Base-by-base conservation (phyloP, 1,140 invertebrate genomes). In the Hormaphis cornu region DNA sequence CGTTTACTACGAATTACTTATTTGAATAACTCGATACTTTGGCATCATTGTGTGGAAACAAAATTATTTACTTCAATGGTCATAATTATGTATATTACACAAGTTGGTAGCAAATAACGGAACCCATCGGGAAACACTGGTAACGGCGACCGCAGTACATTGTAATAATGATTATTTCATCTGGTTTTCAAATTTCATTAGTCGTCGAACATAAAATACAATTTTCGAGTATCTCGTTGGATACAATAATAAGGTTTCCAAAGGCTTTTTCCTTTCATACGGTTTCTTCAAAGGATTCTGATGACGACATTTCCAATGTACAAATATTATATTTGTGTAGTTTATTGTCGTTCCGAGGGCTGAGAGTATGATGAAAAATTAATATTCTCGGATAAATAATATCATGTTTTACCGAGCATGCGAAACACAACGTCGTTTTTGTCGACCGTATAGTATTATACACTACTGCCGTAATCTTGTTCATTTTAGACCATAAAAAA, bases 401-500 rank as follows among this genome's bases (percentile, higher is more conserved):
- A 35, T 40, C 22, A 22, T 24, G 37, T n/a, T 58, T 53, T 58
- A 1, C 6, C 1, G 7, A 6, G 35, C 40, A 40, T 30, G 16
- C 8, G 20, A 58, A 40, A 58, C 20, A n/a, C n/a, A n/a, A n/a
- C n/a, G n/a, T 37, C 24, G 33, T 37, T 53, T 30, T 53, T 33
- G 30, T 20, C 30, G 10, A 16, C 9, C 20, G 24, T 14, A 37
- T n/a, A 7, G 14, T 12, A 22, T 22, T 33, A 58, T 14, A 58
- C n/a, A n/a, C n/a, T 40, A 40, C 14, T 24, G 54, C 20, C 24
- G 14, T 58, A 58, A 58, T 40, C 20, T 37, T 56, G 53, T 56
- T 56, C 37, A 37, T 35, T 37, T 22, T 33, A 58, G 40, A 58
- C 54, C 33, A 40, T 58, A 58, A 58, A 58, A 53, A 56, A 58